Evolutionary conservation across 2,797 vertebrate genomes (phyloP).

Genomic region (Manis crassicaudata): DNA sequence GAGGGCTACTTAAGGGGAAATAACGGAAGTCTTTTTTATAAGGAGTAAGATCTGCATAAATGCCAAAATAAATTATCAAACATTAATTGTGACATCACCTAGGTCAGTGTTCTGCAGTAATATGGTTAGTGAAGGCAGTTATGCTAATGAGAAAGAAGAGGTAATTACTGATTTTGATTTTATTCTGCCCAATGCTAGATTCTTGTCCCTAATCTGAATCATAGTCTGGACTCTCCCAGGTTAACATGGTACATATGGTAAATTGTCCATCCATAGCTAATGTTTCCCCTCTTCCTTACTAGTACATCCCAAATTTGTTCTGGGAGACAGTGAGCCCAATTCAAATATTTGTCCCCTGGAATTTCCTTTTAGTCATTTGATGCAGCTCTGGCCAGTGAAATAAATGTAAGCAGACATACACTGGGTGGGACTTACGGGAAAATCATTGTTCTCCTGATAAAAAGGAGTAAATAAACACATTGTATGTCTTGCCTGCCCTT

Average conservation of each 20-base stretch:
- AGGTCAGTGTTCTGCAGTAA: background rate
- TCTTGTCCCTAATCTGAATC: background rate
- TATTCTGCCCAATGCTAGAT: background rate
- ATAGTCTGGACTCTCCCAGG: background rate
- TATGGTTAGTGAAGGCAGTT: background rate
- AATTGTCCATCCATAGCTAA: background rate
- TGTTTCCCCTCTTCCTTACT: background rate
- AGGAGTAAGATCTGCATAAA: background rate
- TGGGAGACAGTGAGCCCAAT: background rate
- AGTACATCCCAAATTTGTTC: background rate
- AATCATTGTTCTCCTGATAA: background rate
- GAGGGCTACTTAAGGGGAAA: background rate
- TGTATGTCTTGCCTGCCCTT: background rate
- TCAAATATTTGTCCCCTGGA: background rate
- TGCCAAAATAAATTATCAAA: background rate
- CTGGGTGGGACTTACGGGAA: background rate
- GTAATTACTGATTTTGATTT: background rate
- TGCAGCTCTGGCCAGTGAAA: background rate
- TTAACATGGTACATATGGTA: background rate
- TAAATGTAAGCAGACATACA: background rate
- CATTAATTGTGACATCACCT: background rate
- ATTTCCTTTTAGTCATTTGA: background rate
- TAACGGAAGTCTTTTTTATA: background rate
- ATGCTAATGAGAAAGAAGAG: background rate
- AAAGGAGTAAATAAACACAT: background rate